phyloP scores from a whole-genome alignment of 2,797 vertebrate genomes.

The Cephalopachus bancanus region DNA sequence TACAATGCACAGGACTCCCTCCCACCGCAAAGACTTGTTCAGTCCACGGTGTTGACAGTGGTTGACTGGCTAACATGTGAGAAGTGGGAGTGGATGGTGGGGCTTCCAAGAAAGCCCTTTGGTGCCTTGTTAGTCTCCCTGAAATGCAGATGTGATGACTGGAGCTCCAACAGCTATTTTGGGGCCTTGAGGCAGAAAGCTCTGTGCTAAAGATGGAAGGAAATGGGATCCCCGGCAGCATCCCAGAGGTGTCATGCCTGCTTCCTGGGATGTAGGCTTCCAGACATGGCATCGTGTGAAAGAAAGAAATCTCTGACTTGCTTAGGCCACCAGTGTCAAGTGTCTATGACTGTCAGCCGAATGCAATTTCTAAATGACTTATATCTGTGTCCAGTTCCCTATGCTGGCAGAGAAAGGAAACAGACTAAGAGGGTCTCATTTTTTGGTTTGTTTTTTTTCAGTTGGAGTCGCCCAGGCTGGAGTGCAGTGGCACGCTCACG shows the following conservation, averaged over 20 bases:
- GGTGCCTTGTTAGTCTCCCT: not conserved
- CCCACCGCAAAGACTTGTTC: not conserved
- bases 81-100: not conserved
- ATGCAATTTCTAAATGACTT: not conserved
- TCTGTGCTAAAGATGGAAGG: not conserved
- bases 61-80: fast-evolving
- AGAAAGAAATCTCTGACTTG: not conserved
- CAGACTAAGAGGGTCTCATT: not conserved
- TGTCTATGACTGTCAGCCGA: not conserved
- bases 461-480: no score
- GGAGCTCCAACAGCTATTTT: not conserved
- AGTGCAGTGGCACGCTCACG: no score
- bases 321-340: not conserved
- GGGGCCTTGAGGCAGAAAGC: not conserved
- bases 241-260: not conserved
- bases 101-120: not conserved
- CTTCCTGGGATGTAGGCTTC: not conserved
- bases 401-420: not conserved
- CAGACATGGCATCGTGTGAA: not conserved
- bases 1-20: not conserved
- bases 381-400: not conserved
- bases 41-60: not conserved
- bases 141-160: not conserved
- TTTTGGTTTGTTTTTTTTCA: no score
- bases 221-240: not conserved